Evolutionary conservation across 2,888 invertebrate genomes (phyloP).

Genomic region (Anticlea derivata): DNA sequence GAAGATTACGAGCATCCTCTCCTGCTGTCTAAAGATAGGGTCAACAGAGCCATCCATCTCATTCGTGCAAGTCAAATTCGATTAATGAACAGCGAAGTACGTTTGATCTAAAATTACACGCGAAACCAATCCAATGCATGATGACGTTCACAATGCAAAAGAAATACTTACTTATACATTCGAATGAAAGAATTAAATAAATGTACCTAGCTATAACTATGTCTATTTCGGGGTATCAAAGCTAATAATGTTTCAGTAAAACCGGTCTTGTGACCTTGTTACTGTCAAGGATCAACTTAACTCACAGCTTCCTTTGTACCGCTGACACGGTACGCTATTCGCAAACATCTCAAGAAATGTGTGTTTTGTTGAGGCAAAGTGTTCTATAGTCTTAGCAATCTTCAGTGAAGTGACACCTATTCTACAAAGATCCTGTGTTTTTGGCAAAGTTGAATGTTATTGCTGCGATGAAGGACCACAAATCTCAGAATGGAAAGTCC

Average conservation of each 20-base stretch:
- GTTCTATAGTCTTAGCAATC: conserved; percentile 14
- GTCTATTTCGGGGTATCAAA: conserved; percentile 1
- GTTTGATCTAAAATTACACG: conserved; percentile 7
- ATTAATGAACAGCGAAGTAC: conserved; percentile 9
- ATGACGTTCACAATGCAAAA: background rate
- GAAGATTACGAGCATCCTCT: conserved; percentile 9
- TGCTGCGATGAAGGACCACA: conserved; percentile 61
- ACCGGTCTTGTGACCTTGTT: conserved; percentile 66
- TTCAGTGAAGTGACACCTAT: conserved; percentile 13
- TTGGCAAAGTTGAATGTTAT: conserved; percentile 35
- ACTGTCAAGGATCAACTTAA: conserved; percentile 75
- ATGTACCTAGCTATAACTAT: conserved; percentile 4
- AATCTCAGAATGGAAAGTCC: conserved; percentile 59
- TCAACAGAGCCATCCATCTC: conserved; percentile 14
- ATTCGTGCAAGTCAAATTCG: conserved; percentile 11
- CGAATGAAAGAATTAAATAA: no score
- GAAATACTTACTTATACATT: no score
- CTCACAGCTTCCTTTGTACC: conserved; percentile 64
- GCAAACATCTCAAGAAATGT: conserved; percentile 24
- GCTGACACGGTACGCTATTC: conserved; percentile 39
- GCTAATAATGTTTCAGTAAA: conserved; percentile 18
- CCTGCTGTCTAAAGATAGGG: conserved; percentile 7
- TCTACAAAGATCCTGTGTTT: conserved; percentile 10
- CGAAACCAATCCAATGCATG: background rate
- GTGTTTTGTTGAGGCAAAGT: conserved; percentile 30